phyloP scores from a whole-genome alignment of 2,888 invertebrate genomes.

The Thereva unica region DNA sequence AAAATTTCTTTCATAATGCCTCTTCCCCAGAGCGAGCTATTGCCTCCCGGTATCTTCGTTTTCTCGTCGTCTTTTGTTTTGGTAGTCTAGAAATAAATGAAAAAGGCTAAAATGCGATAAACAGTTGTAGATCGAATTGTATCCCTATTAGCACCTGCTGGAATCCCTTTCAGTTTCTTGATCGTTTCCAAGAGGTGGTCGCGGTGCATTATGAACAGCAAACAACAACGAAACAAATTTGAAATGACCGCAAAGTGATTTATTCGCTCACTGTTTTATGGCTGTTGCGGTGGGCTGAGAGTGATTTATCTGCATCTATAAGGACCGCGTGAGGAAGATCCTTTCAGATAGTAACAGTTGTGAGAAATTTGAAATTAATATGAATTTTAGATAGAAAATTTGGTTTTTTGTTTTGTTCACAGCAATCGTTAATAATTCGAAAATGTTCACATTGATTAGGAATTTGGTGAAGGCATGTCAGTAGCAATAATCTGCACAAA shows the following conservation, averaged over 20 bases:
- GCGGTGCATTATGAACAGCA: slow-evolving; percentile 33
- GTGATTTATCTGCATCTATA: slow-evolving; percentile 26
- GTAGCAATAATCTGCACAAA: no score
- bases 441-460: no score
- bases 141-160: slow-evolving; percentile 38
- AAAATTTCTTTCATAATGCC: slow-evolving; percentile 26
- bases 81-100: background rate
- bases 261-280: slow-evolving; percentile 33
- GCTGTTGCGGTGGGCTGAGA: slow-evolving; percentile 24
- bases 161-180: slow-evolving; percentile 34
- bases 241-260: slow-evolving; percentile 40
- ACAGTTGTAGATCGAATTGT: slow-evolving; percentile 33
- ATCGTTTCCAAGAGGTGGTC: slow-evolving; percentile 38
- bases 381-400: background rate
- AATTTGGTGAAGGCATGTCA: no score
- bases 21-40: slow-evolving; percentile 17
- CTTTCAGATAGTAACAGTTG: slow-evolving; percentile 10
- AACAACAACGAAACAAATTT: slow-evolving; percentile 39
- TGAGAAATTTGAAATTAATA: background rate
- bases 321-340: slow-evolving; percentile 22
- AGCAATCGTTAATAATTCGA: no score
- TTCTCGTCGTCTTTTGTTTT: slow-evolving; percentile 17
- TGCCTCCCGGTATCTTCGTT: background rate
- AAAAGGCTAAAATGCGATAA: slow-evolving; percentile 21
- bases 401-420: no score